Conservation (phyloP, 2,888 invertebrate species). For the Myathropa florea region DNA sequence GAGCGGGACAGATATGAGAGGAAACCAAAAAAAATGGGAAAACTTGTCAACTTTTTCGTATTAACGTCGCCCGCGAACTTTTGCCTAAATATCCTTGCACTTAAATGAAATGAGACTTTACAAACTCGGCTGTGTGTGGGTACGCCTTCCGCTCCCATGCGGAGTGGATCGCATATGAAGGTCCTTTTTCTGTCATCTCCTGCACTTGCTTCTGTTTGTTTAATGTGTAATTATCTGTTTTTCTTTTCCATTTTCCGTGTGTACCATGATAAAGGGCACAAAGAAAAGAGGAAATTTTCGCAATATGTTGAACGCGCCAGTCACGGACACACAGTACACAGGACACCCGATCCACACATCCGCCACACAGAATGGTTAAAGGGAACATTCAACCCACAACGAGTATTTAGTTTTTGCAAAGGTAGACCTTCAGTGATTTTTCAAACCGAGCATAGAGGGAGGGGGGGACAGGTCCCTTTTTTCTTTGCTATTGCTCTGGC, state of each 20-base stretch:
- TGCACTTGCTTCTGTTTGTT: conserved; percentile 8
- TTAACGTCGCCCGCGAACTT: conserved; percentile 54
- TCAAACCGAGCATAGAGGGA: not conserved
- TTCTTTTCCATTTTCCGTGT: not conserved
- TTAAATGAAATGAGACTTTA: conserved; percentile 57
- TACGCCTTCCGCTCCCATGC: not conserved
- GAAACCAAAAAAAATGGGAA: not conserved
- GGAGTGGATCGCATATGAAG: not conserved
- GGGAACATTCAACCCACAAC: conserved; percentile 10
- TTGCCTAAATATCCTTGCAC: conserved; percentile 36
- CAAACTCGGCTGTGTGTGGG: conserved; percentile 16
- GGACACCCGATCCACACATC: not conserved
- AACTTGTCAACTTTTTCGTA: conserved; percentile 60
- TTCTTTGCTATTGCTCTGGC: not conserved
- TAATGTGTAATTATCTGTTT: conserved; percentile 44
- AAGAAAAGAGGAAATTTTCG: conserved; percentile 9
- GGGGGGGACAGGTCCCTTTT: not conserved
- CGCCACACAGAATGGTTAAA: not conserved
- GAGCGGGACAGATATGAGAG: not conserved
- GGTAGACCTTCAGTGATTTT: conserved; percentile 38
- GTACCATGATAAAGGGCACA: conserved; percentile 9
- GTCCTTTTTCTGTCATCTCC: not conserved
- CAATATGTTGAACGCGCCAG: conserved; percentile 25
- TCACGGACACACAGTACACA: not conserved
- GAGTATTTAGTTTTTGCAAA: conserved; percentile 21